These are phyloP conservation scores for Troilus luridus DNA, from an alignment of 2,888 invertebrate genomes.

Conservation along the genomic window DNA sequence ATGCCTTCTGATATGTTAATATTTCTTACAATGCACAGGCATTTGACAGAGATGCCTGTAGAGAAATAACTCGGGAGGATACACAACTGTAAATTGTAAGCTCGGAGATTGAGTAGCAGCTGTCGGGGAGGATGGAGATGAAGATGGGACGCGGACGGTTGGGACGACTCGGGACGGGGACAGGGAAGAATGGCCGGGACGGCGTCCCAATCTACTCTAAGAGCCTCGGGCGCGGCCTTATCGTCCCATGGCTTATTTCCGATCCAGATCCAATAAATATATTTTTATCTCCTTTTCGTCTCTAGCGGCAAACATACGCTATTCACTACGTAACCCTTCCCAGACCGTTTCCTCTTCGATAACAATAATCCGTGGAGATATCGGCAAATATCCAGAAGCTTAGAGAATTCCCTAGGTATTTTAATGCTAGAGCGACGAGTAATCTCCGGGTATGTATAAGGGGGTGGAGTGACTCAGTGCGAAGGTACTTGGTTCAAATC, in stretches of 20 bases:
- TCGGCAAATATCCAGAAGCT: background rate
- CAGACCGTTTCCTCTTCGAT: background rate
- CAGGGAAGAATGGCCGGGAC: background rate
- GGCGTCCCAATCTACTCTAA: slow-evolving; percentile 4
- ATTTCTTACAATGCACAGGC: background rate
- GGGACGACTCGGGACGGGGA: background rate
- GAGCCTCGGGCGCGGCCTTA: slow-evolving; percentile 9
- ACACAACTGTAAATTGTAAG: background rate
- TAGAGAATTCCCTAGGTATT: background rate
- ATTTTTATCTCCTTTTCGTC: slow-evolving; percentile 38
- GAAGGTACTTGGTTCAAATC: too few species aligned
- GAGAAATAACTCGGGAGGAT: background rate
- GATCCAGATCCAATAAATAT: slow-evolving; percentile 47
- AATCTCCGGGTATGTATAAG: too few species aligned
- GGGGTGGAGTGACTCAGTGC: too few species aligned
- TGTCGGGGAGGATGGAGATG: slow-evolving; percentile 8
- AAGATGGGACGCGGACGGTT: background rate
- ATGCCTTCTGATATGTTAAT: background rate
- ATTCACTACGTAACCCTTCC: slow-evolving; percentile 4
- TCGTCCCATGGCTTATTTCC: slow-evolving; percentile 22
- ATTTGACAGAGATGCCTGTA: background rate
- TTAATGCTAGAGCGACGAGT: background rate
- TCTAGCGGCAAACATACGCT: slow-evolving; percentile 42
- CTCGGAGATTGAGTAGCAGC: slow-evolving; percentile 3
- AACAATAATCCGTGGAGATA: background rate